A percentile compares a stretch with the other conserved stretches of the same genome.
Conservation (phyloP, 2,113 vertebrate species). For the Sula dactylatra region DNA sequence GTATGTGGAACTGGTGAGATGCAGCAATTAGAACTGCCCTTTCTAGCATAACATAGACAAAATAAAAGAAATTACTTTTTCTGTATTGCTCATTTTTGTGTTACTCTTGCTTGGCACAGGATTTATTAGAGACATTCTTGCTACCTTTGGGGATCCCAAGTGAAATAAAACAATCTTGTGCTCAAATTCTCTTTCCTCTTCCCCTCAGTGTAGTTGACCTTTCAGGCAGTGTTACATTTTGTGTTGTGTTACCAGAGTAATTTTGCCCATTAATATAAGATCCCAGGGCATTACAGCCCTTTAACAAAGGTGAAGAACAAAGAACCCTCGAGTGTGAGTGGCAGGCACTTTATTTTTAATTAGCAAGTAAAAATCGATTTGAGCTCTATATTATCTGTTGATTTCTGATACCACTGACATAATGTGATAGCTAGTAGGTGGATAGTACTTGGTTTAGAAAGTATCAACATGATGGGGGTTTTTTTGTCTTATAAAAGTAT, state of each 20-base stretch:
- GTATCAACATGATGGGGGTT: accelerated
- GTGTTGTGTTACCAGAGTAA: neutral
- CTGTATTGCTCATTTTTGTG: neutral
- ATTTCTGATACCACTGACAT: neutral
- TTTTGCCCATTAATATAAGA: neutral
- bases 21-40: neutral
- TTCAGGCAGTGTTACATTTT: neutral
- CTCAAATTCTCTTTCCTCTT: neutral
- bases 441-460: neutral
- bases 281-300: neutral
- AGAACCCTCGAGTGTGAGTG: neutral
- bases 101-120: neutral
- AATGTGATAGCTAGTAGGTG: neutral
- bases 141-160: neutral
- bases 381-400: neutral
- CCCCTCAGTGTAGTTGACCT: neutral
- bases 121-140: neutral
- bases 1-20: neutral
- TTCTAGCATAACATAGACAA: neutral
- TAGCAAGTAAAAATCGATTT: neutral
- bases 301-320: neutral
- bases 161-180: neutral
- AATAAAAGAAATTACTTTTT: neutral
- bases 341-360: neutral
- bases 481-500: neutral